A percentile compares a stretch with the other conserved stretches of the same genome.
Conservation (phyloP, 2,797 vertebrate genomes). For the Falco biarmicus region DNA sequence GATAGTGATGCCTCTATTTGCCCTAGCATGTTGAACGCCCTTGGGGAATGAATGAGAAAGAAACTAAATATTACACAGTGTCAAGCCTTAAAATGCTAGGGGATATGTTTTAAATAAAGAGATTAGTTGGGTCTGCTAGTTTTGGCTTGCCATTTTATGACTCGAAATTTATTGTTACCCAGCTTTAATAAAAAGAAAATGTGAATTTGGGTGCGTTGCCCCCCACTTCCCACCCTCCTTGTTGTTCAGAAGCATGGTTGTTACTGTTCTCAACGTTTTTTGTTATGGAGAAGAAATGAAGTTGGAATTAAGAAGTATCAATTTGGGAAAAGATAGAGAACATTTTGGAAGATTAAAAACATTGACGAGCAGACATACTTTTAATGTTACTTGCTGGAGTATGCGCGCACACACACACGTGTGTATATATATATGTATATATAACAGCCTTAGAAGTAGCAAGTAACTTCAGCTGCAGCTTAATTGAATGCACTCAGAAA, state of each 20-base stretch:
- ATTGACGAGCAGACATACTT: background rate
- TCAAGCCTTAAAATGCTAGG: constrained; percentile 32
- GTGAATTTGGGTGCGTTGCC: background rate
- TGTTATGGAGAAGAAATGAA: background rate
- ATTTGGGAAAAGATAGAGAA: background rate
- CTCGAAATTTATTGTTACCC: background rate
- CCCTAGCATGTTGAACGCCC: constrained; percentile 2
- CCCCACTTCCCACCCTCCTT: background rate
- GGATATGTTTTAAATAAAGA: constrained; percentile 44
- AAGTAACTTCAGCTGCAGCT: background rate
- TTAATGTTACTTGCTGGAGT: background rate
- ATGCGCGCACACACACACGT: too few relatives aligned
- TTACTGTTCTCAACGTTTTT: background rate
- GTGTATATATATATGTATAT: background rate
- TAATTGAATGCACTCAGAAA: background rate
- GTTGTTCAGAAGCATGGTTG: background rate
- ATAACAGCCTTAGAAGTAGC: background rate
- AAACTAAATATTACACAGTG: constrained; percentile 52
- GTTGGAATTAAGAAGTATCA: background rate
- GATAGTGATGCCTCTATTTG: constrained; percentile 9
- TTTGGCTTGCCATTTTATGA: constrained; percentile 54
- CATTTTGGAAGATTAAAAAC: background rate
- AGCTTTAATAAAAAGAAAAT: background rate
- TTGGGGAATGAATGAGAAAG: constrained; percentile 31
- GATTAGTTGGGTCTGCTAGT: constrained; percentile 45